Percentiles rank a stretch among this genome's conserved stretches.
Evolutionary conservation across 1,140 invertebrate genomes (phyloP).

Genomic region (Cotesia glomerata): DNA sequence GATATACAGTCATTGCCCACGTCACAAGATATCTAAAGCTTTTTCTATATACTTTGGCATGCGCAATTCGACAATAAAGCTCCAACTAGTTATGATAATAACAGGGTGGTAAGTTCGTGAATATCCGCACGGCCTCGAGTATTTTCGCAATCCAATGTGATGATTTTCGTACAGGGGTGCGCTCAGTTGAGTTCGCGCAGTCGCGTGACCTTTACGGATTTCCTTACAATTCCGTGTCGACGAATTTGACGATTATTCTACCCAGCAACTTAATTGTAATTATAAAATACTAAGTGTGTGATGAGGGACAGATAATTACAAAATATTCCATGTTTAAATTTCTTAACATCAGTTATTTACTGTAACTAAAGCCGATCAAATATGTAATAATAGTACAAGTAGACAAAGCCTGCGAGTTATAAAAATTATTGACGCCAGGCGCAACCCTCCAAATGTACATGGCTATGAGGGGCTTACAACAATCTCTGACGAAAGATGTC

Average conservation of each 20-base stretch:
- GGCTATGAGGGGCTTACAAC: conserved; percentile 40
- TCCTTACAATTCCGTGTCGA: conserved; percentile 1
- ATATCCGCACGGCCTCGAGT: conserved; percentile 35
- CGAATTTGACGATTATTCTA: conserved; percentile 11
- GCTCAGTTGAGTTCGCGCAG: conserved; percentile 55
- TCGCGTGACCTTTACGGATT: conserved; percentile 34
- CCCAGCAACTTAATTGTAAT: conserved; percentile 22
- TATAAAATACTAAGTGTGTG: not conserved
- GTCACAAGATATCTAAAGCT: not conserved
- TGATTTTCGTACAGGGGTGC: conserved; percentile 47
- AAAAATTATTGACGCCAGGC: conserved; percentile 43
- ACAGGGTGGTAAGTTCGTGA: conserved; percentile 10
- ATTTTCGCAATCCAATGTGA: conserved; percentile 27
- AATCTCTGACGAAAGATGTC: conserved; percentile 45
- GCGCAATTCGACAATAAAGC: not conserved
- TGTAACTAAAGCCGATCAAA: no score
- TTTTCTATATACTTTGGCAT: not conserved
- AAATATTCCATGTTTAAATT: not conserved
- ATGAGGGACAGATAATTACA: not conserved
- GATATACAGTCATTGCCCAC: not conserved
- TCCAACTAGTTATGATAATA: not conserved
- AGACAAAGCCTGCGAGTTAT: conserved; percentile 20
- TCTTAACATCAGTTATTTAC: not conserved
- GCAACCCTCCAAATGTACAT: conserved; percentile 34
- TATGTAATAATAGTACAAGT: not conserved